These are phyloP conservation scores for Horisme vitalbata DNA, from an alignment of 2,888 invertebrate species.

Conservation along the genomic window DNA sequence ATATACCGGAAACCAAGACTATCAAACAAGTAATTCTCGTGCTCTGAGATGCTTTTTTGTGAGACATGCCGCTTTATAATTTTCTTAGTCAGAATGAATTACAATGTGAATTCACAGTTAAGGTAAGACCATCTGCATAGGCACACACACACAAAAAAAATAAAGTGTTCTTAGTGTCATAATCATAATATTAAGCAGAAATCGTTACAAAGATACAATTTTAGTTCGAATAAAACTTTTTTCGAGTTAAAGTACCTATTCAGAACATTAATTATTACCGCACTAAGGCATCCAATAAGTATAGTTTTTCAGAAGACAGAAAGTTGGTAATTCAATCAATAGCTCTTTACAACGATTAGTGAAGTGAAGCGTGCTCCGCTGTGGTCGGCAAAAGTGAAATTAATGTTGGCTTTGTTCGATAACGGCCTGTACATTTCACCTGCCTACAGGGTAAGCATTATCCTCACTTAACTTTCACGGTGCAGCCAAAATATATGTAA, in stretches of 20 bases:
- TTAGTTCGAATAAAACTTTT: background rate
- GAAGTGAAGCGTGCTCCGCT: slow-evolving; percentile 62
- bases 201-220: too few species aligned
- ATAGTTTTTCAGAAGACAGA: slow-evolving; percentile 51
- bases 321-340: slow-evolving; percentile 65
- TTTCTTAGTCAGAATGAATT: slow-evolving; percentile 1
- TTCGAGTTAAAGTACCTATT: slow-evolving; percentile 27
- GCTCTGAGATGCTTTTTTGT: slow-evolving; percentile 35
- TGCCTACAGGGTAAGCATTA: slow-evolving; percentile 36
- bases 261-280: slow-evolving; percentile 21
- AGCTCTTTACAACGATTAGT: slow-evolving; percentile 61
- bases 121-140: too few species aligned
- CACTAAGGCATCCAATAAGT: slow-evolving; percentile 31
- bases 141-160: too few species aligned
- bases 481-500: slow-evolving; percentile 17
- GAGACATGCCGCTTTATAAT: slow-evolving; percentile 37
- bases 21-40: slow-evolving; percentile 57
- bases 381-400: slow-evolving; percentile 69
- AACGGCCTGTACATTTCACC: slow-evolving; percentile 48
- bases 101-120: too few species aligned
- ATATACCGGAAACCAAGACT: slow-evolving; percentile 70
- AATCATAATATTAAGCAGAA: too few species aligned
- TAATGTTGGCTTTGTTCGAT: slow-evolving; percentile 49
- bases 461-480: slow-evolving; percentile 47
- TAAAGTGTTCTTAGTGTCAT: too few species aligned